Evolutionary conservation across 2,888 invertebrate genomes (phyloP).

Genomic region (Tupiocoris notatus): DNA sequence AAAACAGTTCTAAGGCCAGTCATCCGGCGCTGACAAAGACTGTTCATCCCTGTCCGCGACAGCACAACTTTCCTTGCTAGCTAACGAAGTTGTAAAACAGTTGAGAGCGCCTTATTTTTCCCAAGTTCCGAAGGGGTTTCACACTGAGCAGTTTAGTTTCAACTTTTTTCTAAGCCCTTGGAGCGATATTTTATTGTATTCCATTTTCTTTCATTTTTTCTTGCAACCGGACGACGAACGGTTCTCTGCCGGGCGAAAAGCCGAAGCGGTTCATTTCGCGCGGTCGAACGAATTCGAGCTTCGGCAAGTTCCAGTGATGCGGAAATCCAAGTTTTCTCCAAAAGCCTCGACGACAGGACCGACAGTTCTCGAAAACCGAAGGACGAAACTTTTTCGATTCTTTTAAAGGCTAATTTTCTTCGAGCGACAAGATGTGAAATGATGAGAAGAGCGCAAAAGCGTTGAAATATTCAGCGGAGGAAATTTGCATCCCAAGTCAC

Average conservation of each 20-base stretch:
- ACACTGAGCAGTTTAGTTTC: no score
- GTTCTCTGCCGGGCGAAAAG: not conserved
- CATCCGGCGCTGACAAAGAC: not conserved
- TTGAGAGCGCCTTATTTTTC: not conserved
- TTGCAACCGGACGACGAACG: not conserved
- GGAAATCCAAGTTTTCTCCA: not conserved
- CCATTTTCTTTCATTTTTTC: not conserved
- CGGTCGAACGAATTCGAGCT: not conserved
- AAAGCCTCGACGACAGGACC: not conserved
- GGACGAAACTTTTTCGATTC: no score
- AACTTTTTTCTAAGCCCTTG: not conserved
- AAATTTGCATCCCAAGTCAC: no score
- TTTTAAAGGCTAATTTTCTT: no score
- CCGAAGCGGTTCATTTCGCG: not conserved
- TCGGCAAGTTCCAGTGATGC: not conserved
- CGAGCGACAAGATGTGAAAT: no score
- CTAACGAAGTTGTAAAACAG: not conserved
- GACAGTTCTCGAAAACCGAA: not conserved
- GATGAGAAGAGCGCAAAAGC: no score
- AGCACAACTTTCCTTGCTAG: no score
- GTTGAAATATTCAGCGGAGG: no score
- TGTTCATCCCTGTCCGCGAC: not conserved
- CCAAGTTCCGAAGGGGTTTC: no score
- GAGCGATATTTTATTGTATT: not conserved
- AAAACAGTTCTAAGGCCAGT: not conserved